Conservation (phyloP, 2,113 vertebrate genomes). For the Electrona antarctica region DNA sequence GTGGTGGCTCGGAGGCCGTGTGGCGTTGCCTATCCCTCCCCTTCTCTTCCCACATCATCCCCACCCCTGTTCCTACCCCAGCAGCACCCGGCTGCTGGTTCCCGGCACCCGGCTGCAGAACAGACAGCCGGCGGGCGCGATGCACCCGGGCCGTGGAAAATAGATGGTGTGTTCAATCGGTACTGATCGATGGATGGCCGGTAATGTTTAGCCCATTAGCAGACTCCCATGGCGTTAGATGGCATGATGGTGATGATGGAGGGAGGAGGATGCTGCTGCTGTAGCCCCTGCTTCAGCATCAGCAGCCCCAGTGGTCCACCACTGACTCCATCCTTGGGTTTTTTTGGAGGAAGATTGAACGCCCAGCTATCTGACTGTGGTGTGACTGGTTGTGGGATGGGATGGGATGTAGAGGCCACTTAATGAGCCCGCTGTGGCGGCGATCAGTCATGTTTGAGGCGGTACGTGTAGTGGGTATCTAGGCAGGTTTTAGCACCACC, state of each 20-base stretch:
- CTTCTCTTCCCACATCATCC: not conserved
- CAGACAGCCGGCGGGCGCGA: not conserved
- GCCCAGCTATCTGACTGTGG: no score
- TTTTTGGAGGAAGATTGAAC: no score
- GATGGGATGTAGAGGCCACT: no score
- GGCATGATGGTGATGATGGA: constrained; percentile 15
- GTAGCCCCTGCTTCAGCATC: constrained; percentile 17
- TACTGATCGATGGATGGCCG: constrained; percentile 1
- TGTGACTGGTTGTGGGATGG: no score
- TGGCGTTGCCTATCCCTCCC: not conserved
- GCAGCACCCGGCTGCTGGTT: constrained; percentile 47
- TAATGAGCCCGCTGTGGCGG: constrained; percentile 4
- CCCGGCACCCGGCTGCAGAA: constrained; percentile 12
- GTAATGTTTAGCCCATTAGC: not conserved
- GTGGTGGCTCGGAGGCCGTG: constrained; percentile 8
- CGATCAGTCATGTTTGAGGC: constrained; percentile 26
- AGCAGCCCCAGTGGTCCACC: constrained; percentile 25
- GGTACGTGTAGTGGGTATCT: constrained; percentile 25
- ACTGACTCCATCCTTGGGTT: not conserved
- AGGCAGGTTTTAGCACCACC: constrained; percentile 47
- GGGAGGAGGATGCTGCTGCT: not conserved
- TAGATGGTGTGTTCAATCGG: not conserved
- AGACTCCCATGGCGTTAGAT: not conserved
- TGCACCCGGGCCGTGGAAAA: constrained; percentile 1
- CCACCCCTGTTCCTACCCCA: constrained; percentile 32